A percentile compares a stretch with the other conserved stretches of the same genome.
These are phyloP conservation scores for Zhuqinia jingwanae DNA, from an alignment of 2,888 invertebrate genomes.

Conservation along the genomic window DNA sequence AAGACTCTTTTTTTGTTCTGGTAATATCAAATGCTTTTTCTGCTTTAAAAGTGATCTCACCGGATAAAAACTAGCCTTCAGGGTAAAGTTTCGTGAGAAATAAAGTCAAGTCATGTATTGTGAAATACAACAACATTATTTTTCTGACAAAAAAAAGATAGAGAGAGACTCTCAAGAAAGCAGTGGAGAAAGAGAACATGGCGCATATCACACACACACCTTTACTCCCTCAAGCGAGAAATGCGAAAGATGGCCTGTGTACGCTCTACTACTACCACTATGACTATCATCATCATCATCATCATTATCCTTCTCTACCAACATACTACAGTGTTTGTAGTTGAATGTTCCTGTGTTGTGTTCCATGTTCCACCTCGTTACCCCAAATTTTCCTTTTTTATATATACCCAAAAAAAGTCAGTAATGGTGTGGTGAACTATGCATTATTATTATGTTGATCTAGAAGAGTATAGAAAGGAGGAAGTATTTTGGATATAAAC, in stretches of 20 bases:
- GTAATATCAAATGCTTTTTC: conserved; percentile 9
- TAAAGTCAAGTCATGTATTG: conserved; percentile 34
- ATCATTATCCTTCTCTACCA: too few relatives aligned
- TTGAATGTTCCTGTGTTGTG: conserved; percentile 12
- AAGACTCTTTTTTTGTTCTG: not conserved
- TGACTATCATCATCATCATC: conserved; percentile 34
- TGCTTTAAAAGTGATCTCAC: conserved; percentile 37
- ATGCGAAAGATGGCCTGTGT: conserved; percentile 18
- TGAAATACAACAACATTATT: conserved; percentile 27
- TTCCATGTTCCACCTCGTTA: conserved; percentile 39
- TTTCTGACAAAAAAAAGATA: not conserved
- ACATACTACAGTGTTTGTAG: not conserved
- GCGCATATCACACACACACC: conserved; percentile 27
- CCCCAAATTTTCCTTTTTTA: conserved; percentile 27
- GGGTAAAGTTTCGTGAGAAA: conserved; percentile 48
- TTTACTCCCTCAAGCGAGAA: conserved; percentile 43
- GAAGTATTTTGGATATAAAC: conserved; percentile 24
- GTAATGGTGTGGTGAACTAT: too few relatives aligned
- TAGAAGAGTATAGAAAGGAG: not conserved
- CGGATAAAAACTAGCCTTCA: conserved; percentile 39
- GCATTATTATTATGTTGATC: too few relatives aligned
- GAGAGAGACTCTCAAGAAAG: not conserved
- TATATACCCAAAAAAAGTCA: too few relatives aligned
- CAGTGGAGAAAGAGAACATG: conserved; percentile 13
- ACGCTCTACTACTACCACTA: too few relatives aligned